Evolutionary conservation across 2,797 vertebrate genomes (phyloP), one percentile per base, ranked within the genome.

Genomic region (Enoplosus armatus): DNA sequence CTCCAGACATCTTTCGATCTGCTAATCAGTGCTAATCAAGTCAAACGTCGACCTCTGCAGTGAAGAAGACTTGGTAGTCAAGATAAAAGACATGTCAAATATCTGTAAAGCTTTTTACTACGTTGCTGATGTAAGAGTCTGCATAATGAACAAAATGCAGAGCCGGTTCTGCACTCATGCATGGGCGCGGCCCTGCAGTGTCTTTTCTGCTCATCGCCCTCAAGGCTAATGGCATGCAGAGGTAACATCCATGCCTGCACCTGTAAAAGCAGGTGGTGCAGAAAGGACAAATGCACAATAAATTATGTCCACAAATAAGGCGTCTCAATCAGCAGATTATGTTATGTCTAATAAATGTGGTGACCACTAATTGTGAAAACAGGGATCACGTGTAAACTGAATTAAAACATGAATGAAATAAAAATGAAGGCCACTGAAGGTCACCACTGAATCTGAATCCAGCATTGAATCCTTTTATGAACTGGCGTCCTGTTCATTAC

Each of bases 231-330:
- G 62, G 45, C 65, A 61, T 15, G 53, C 33, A 4, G 9, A 59
- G 20, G 11, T 55, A 27, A 59, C 54, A 33, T 66, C 78, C 74
- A 45, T 80, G 77, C 16, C 81, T 62, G 33, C 69, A 80, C 82
- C 80, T 79, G 85, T 5, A 56, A 11, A 12, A 50, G 27, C 61
- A 79, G 56, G 14, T 61, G 48, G 18, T 62, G 50, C 63, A 54
- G 31, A 39, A 16, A 48, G 1, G 16, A 72, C 4, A 50, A 1
- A 65, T 31, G 39, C 6, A 35, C 48, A 75, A 29, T 41, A 66
- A 62, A 64, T 65, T 37, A 45, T 39, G 6, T 26, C 0, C 35
- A 58, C 24, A 4, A n/a, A 53, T 26, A 6, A 75, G n/a, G 20
- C 43, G 39, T 16, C 24, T 8, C 35, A 59, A 45, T 45, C 15